phyloP scores from a whole-genome alignment of 2,888 invertebrate species.

The Hydrotaea cyrtoneurina region DNA sequence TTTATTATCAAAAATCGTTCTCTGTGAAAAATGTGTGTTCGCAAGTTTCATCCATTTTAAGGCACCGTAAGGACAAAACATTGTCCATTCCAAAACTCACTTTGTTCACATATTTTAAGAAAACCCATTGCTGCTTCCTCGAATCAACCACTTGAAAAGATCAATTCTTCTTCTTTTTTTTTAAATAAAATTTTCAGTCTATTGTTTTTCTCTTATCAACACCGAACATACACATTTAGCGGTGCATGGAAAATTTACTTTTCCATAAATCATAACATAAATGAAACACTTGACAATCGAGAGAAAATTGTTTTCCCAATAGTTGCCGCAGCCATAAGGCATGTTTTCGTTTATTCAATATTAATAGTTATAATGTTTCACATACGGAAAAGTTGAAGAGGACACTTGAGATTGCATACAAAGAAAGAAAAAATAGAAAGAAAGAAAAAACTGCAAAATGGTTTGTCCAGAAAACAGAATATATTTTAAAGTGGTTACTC shows the following conservation, averaged over 20 bases:
- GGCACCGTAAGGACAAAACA: too few species aligned
- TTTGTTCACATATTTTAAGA: too few species aligned
- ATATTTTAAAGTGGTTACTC: not conserved
- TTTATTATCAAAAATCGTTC: too few species aligned
- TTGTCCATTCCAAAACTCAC: too few species aligned
- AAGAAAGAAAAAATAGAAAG: not conserved
- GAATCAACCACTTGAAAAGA: too few species aligned
- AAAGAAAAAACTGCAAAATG: not conserved
- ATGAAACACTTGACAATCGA: not conserved
- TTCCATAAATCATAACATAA: constrained; percentile 12
- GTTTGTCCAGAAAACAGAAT: not conserved
- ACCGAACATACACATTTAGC: not conserved
- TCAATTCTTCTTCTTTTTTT: too few species aligned
- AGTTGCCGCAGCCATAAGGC: not conserved
- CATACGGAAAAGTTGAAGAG: not conserved
- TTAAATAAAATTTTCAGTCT: too few species aligned
- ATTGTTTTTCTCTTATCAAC: too few species aligned
- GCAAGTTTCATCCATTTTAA: too few species aligned
- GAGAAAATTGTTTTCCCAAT: not conserved
- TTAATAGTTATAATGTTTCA: not conserved
- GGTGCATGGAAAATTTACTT: not conserved
- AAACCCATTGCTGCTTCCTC: too few species aligned
- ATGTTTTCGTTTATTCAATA: not conserved
- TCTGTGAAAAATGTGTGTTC: too few species aligned
- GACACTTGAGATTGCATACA: not conserved